These are phyloP conservation scores for Holotrichia oblita DNA, from an alignment of 1,140 invertebrate genomes.

Conservation along the genomic window DNA sequence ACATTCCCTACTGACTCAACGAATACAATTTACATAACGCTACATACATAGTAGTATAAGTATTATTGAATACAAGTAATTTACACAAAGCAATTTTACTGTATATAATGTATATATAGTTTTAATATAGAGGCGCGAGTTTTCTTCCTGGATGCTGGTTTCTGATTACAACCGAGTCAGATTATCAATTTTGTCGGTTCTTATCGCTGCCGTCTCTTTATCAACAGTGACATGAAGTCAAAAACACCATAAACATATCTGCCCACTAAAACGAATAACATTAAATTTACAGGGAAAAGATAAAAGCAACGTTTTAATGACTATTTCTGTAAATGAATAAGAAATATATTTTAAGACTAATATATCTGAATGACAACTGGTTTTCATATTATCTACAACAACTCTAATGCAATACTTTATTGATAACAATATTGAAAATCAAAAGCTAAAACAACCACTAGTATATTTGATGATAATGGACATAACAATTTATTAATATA, in stretches of 20 bases:
- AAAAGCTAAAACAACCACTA: too few species aligned
- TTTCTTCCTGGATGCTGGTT: constrained; percentile 34
- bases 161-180: constrained; percentile 27
- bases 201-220: constrained; percentile 29
- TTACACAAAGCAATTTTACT: background rate
- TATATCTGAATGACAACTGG: background rate
- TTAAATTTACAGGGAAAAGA: constrained; percentile 27
- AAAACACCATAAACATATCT: constrained; percentile 31
- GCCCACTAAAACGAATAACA: constrained; percentile 28
- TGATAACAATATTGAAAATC: background rate
- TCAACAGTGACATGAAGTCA: constrained; percentile 22
- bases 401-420: background rate
- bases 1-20: too few species aligned
- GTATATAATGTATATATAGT: background rate
- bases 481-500: too few species aligned
- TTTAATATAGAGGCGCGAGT: constrained; percentile 16
- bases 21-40: too few species aligned
- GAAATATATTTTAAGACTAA: background rate
- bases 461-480: too few species aligned
- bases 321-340: constrained; percentile 13
- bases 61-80: too few species aligned
- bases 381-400: background rate
- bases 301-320: constrained; percentile 9
- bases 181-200: constrained; percentile 28
- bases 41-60: too few species aligned